phyloP scores from a whole-genome alignment of 2,113 vertebrate species.

The Osmerus eperlanus region DNA sequence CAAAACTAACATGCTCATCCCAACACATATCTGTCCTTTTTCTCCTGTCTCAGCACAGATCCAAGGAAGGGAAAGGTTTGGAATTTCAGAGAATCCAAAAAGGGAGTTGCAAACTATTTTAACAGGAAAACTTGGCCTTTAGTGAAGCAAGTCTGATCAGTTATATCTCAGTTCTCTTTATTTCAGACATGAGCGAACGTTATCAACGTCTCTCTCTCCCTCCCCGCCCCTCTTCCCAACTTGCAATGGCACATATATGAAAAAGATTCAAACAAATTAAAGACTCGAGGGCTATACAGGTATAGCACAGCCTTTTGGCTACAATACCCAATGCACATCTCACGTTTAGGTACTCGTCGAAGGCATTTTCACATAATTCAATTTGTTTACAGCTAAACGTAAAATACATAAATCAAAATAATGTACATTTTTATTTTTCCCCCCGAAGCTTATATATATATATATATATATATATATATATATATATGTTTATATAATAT shows the following conservation, averaged over 20 bases:
- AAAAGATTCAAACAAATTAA: constrained; percentile 26
- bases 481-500: constrained; percentile 9
- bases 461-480: constrained; percentile 41
- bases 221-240: constrained; percentile 1
- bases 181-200: not conserved
- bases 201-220: not conserved
- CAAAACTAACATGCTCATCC: too few relatives aligned
- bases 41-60: not conserved
- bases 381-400: constrained; percentile 64
- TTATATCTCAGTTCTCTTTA: constrained; percentile 15
- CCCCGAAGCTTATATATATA: constrained; percentile 59
- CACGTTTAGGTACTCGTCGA: constrained; percentile 64
- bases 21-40: constrained; percentile 15
- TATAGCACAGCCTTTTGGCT: constrained; percentile 50
- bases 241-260: constrained; percentile 54
- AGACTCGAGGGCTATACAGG: constrained; percentile 50
- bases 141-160: constrained; percentile 39
- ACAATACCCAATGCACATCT: constrained; percentile 69
- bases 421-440: constrained; percentile 40
- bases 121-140: constrained; percentile 60
- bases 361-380: constrained; percentile 67
- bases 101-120: constrained; percentile 17
- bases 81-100: too few relatives aligned
- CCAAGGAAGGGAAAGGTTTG: not conserved
- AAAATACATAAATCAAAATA: constrained; percentile 56